Evolutionary conservation across 2,888 invertebrate genomes (phyloP).

Genomic region (Incurvaria masculella): DNA sequence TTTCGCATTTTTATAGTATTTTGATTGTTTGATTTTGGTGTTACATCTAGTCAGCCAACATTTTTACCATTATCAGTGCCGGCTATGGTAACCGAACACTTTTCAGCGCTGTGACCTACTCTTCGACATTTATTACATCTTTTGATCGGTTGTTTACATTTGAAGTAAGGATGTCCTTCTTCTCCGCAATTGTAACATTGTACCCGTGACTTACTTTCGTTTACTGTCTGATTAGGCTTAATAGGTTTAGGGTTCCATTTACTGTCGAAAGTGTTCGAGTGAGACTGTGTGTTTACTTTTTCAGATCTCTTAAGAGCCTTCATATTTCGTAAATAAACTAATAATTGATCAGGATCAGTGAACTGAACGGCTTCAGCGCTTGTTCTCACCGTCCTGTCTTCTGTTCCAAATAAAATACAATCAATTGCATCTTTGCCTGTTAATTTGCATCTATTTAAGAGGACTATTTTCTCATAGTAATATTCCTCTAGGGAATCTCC

Average conservation of each 20-base stretch:
- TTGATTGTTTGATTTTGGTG: too few species aligned
- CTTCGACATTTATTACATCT: too few species aligned
- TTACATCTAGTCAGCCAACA: too few species aligned
- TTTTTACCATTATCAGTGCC: too few species aligned
- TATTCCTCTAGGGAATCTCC: conserved; percentile 15
- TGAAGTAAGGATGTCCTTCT: conserved; percentile 4
- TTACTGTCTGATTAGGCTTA: too few species aligned
- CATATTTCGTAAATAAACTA: not conserved
- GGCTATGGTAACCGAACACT: too few species aligned
- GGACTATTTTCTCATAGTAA: conserved; percentile 10
- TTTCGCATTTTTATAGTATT: conserved; percentile 6
- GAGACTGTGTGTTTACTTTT: too few species aligned
- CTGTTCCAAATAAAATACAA: conserved; percentile 10
- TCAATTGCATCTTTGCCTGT: conserved; percentile 11
- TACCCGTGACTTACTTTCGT: too few species aligned
- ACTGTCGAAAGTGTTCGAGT: too few species aligned
- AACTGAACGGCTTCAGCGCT: conserved; percentile 8
- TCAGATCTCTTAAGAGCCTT: too few species aligned
- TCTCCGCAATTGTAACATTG: conserved; percentile 6
- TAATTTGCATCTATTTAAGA: conserved; percentile 12
- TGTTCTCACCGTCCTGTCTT: conserved; percentile 6
- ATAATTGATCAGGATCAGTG: conserved; percentile 3
- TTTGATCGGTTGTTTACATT: conserved; percentile 6
- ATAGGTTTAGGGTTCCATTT: too few species aligned
- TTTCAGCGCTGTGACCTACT: too few species aligned